Base-by-base conservation (phyloP, 2,888 invertebrate genomes). In the Rhagonycha lutea region DNA sequence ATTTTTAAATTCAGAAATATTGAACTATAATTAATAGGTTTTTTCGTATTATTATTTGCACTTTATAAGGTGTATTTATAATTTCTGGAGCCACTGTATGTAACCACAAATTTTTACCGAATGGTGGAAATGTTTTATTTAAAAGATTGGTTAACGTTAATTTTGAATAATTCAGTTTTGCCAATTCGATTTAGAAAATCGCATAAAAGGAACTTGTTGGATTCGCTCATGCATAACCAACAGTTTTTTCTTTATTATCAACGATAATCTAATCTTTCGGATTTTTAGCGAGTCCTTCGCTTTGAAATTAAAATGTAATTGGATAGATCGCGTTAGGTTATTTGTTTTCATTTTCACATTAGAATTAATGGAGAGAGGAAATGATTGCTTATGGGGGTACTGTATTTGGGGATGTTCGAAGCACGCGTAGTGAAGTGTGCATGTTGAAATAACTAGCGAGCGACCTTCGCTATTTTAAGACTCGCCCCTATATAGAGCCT, bases 401-500 rank as follows among this genome's bases (percentile, higher is more conserved):
- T 12, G 28, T 61, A 47, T 71, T 14, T 24, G 32, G 28, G 23
- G 69, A 18, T 47, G 69, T 63, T 69, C 18, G 24, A 65, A 69
- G 62, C 73, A 73, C 73, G 73, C 69, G 61, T 65, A 68, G 61
- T 47, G 47, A 47, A 47, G 47, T 47, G 47, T 28, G 65, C 28
- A 61, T 63, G 29, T 61, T 14, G 28, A 65, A 47, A 47, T 47
- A n/a, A 47, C 47, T 47, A 47, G 47, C 12, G 47, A 68, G 72
- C 68, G 67, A 61, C 68, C 26, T 72, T 60, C 60, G 69, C 69
- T 70, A 47, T 63, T 65, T 65, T 63, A 68, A 68, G 60, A 47
- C 67, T 72, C 60, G 12, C 72, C 72, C 72, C 65, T 74, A 74
- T 67, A 70, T 68, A 69, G 47, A 62, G 68, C 62, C 61, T 70